Base-by-base conservation (phyloP, 1,140 invertebrate genomes). In the Leucophenga varia region DNA sequence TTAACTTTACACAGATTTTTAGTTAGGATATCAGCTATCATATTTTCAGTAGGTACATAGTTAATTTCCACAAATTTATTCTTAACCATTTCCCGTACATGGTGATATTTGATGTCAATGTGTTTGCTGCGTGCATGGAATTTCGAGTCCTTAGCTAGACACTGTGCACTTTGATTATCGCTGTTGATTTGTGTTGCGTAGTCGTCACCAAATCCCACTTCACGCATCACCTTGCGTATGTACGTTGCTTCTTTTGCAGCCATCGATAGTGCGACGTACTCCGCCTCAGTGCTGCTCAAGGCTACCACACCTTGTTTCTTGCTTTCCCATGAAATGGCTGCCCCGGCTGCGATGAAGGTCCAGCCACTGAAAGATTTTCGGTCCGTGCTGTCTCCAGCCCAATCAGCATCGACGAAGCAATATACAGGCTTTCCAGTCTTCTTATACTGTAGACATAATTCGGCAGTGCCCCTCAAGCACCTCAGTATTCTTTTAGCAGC, bases 311-410 rank as follows among this genome's bases (percentile, higher is more conserved):
- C 34, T 47, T 76, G 73, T 42, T 72, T 74, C 43, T 63, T 64
- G 12, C 49, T 64, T n/a, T 52, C 44, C 67, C 67, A 75, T 19
- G 51, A 55, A 36, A 72, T 46, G 21, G 56, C 35, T 38, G 38
- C 36, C 16, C 37, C 52, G 21, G 40, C 46, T 35, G 74, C 28
- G 1, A 39, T 32, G 41, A 75, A 75, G 37, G 57, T 40, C 49
- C 50, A 72, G 5, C 65, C 72, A n/a, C 64, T 63, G 19, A 55
- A 69, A 0, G 61, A 75, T 25, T 61, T 60, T 40, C 69, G 54
- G 35, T 73, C 64, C 10, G 41, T 2, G 2, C 17, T 12, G 25
- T 34, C 35, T 10, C 31, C 19, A 22, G 17, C 42, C 67, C 65
- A 76, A 76, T 47, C 52, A 16, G 35, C 36, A 35, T 50, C 41